Conservation (phyloP, 2,888 invertebrate species). For the Microctonus aethiopoides region DNA sequence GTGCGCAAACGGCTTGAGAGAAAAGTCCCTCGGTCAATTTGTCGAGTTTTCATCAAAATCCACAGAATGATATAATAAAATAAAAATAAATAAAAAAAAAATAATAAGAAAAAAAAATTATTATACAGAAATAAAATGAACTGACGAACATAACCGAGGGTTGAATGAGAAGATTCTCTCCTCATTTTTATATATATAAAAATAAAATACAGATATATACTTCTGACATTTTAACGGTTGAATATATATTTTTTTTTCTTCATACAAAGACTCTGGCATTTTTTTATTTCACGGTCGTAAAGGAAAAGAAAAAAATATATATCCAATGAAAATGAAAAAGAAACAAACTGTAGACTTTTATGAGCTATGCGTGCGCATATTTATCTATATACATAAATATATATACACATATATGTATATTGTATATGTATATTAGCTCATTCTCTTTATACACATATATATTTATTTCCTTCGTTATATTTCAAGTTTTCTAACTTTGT, state of each 20-base stretch:
- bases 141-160: constrained; percentile 4
- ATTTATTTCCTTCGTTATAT: neutral
- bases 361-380: neutral
- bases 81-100: constrained; percentile 7
- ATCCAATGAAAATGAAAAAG: constrained; percentile 17
- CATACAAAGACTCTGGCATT: neutral
- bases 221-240: neutral
- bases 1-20: constrained; percentile 31
- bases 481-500: neutral
- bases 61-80: neutral
- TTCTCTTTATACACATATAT: neutral
- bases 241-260: constrained; percentile 16
- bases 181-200: neutral
- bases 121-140: constrained; percentile 16
- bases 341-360: constrained; percentile 25
- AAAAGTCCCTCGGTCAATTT: constrained; percentile 41
- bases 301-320: neutral
- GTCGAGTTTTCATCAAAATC: constrained; percentile 34
- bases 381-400: no score
- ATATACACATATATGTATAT: neutral
- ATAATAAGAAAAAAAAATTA: neutral
- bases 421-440: neutral
- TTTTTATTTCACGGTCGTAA: constrained; percentile 2
- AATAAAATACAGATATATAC: neutral
- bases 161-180: constrained; percentile 8